phyloP scores from a whole-genome alignment of 2,888 invertebrate genomes.

The Lissocephala sabroskyi region DNA sequence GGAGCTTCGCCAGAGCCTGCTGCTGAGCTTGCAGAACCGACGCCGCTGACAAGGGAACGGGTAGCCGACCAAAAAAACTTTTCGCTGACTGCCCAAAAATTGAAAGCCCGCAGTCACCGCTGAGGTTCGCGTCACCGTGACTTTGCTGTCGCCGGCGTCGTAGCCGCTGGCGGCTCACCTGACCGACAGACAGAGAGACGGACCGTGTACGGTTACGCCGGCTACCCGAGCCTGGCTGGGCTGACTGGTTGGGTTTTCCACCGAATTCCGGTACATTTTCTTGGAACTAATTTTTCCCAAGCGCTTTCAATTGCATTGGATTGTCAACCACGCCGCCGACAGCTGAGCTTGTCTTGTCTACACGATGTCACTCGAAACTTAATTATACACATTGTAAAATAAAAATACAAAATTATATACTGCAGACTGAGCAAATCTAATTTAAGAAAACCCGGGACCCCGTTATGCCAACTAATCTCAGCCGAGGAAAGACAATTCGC shows the following conservation, averaged over 20 bases:
- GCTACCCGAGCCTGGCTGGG: conserved; percentile 22
- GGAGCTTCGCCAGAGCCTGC: neutral
- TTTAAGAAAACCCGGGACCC: neutral
- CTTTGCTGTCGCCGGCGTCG: neutral
- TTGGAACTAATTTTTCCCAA: conserved; percentile 69
- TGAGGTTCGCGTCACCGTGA: conserved; percentile 18
- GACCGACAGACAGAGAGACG: conserved; percentile 14
- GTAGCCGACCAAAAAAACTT: conserved; percentile 9
- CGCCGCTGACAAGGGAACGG: neutral
- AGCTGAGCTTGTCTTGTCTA: conserved; percentile 22
- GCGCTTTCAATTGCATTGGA: conserved; percentile 35
- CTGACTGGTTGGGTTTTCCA: conserved; percentile 55
- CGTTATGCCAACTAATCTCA: neutral
- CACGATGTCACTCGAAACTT: conserved; percentile 20
- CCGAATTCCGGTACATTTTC: conserved; percentile 69
- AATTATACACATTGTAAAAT: conserved; percentile 6
- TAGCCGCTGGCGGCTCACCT: conserved; percentile 3
- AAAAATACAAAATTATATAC: too few relatives aligned
- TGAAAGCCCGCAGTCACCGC: conserved; percentile 20
- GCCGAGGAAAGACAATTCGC: neutral
- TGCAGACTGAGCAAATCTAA: neutral
- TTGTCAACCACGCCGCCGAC: conserved; percentile 5
- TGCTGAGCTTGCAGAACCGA: neutral
- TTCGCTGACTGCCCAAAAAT: conserved; percentile 34
- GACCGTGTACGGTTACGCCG: conserved; percentile 31